phyloP scores from a whole-genome alignment of 2,888 invertebrate species.

The Ichneumoninae sp. region DNA sequence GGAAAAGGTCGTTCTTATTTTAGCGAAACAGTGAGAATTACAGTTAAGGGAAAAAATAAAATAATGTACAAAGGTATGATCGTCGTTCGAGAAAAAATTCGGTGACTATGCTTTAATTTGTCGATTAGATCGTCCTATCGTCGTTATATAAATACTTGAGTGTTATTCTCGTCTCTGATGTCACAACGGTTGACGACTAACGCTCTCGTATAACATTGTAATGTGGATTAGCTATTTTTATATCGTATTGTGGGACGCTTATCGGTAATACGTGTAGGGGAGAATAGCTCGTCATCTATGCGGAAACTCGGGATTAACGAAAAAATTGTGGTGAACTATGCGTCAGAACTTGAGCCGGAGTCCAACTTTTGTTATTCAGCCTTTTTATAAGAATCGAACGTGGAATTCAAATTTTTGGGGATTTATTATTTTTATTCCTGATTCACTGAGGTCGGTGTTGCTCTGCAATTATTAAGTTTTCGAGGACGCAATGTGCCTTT shows the following conservation, averaged over 20 bases:
- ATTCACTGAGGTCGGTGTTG: not conserved
- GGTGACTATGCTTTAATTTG: not conserved
- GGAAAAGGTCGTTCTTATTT: constrained; percentile 49
- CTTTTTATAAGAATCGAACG: not conserved
- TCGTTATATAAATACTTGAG: constrained; percentile 13
- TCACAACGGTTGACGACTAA: constrained; percentile 3
- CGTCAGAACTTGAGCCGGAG: not conserved
- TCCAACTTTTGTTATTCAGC: too few species aligned
- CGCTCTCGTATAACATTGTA: constrained; percentile 9
- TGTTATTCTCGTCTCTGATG: constrained; percentile 21
- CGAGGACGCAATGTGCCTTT: too few species aligned
- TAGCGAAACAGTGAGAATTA: constrained; percentile 21
- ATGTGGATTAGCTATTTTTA: constrained; percentile 23
- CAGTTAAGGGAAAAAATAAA: constrained; percentile 18
- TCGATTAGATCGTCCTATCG: not conserved
- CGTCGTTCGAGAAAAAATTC: constrained; percentile 4
- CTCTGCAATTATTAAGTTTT: too few species aligned
- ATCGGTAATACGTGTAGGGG: constrained; percentile 3
- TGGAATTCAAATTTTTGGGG: not conserved
- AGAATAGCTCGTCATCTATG: not conserved
- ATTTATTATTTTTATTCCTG: not conserved
- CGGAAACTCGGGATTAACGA: not conserved
- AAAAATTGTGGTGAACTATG: not conserved
- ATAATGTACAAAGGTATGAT: constrained; percentile 13
- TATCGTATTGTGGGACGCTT: constrained; percentile 25